Base-by-base conservation (phyloP, 1,140 invertebrate genomes). In the Caenorhabditis briggsae region DNA sequence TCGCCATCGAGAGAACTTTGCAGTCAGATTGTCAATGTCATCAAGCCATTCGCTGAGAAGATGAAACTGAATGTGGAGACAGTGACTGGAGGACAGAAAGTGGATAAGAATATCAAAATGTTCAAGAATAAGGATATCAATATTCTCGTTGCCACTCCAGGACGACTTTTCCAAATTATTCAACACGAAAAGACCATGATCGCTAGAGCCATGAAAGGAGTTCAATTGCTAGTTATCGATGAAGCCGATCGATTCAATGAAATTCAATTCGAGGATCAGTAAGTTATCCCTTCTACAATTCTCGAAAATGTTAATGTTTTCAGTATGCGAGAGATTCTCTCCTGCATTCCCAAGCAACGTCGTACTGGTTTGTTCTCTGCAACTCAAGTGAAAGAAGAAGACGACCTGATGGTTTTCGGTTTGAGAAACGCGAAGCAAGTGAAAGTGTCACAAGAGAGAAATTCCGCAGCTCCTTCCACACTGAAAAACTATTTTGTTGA, bases 291-390 rank as follows among this genome's bases (percentile, higher is more conserved):
- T 82, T 46, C 46, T 23, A 20, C 14, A 61, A 86, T 56, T 43
- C 20, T 82, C 82, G 20, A 87, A 55, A 84, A 83, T 78, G 5
- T 70, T 43, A 33, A 33, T 12, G 6, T 64, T 90, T 90, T 61
- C 87, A 94, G 95, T n/a, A 93, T 99, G 1, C 96, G 96, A 89
- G 96, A 95, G 58, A 98, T 99, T 90, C 93, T 99, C 0, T 95
- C 95, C 90, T 96, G 95, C 93, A 93, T 99, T 64, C 98, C 98
- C 0, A 95, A 97, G 83, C 96, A 98, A 91, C 93, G 98, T 89
- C 94, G 97, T 90, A 99, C 98, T 0, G 97, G 97, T 0, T 94
- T 99, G 23, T 99, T 99, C 93, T 99, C 97, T 43, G 98, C 98
- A 8, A 99, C 98, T 20, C 97, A 99, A 93, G 98, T 97, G 0